phyloP scores from a whole-genome alignment of 2,797 vertebrate genomes.

The Takifugu ocellatus region DNA sequence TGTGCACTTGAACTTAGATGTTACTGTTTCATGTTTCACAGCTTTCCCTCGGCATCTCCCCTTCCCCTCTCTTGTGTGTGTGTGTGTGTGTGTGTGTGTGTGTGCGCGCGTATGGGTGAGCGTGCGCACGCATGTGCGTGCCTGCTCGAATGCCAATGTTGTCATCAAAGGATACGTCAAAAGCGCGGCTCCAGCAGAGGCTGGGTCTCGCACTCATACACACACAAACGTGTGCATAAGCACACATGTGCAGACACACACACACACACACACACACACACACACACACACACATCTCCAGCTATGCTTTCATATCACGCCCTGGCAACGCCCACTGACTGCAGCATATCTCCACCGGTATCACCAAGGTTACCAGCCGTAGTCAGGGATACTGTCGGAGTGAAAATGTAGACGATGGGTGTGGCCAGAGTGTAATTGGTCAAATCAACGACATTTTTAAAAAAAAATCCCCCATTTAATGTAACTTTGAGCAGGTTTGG shows the following conservation, averaged over 20 bases:
- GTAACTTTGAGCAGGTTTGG: constrained; percentile 1
- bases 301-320: constrained; percentile 75
- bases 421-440: constrained; percentile 51
- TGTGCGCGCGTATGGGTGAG: constrained; percentile 8
- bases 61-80: constrained; percentile 18
- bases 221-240: constrained; percentile 2
- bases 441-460: constrained; percentile 26
- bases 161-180: constrained; percentile 74
- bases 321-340: constrained; percentile 72
- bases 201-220: constrained; percentile 41
- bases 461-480: background rate
- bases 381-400: constrained; percentile 68
- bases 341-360: constrained; percentile 72
- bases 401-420: constrained; percentile 59
- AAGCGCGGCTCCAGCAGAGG: constrained; percentile 59
- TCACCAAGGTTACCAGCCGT: constrained; percentile 75
- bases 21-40: constrained; percentile 60
- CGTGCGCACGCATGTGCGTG: constrained; percentile 22
- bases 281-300: constrained; percentile 42
- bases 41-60: constrained; percentile 34
- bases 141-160: constrained; percentile 66
- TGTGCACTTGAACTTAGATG: constrained; percentile 53
- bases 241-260: constrained; percentile 4
- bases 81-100: constrained; percentile 27
- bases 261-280: constrained; percentile 18